Percentiles rank a stretch among this genome's conserved stretches.
Conservation (phyloP, 1,140 invertebrate species). For the Bombus difficillimus region DNA sequence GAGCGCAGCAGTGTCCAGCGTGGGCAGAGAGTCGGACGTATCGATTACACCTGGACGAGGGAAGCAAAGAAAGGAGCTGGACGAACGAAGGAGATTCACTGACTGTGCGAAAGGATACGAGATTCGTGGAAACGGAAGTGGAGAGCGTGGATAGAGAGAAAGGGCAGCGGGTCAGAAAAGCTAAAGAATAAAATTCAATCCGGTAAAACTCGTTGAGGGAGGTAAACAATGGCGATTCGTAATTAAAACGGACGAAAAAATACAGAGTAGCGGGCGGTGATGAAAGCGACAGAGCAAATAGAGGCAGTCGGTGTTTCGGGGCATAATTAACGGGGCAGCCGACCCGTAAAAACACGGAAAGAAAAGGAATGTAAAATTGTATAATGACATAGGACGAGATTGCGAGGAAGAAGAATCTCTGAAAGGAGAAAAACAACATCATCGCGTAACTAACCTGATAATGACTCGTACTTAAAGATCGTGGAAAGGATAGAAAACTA, state of each 20-base stretch:
- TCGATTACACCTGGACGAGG: constrained; percentile 29
- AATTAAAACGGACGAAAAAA: constrained; percentile 48
- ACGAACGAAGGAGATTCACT: neutral
- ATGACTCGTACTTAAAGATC: neutral
- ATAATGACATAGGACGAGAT: constrained; percentile 9
- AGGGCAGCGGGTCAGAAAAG: neutral
- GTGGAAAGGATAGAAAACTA: neutral
- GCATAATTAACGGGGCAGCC: constrained; percentile 30
- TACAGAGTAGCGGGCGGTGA: constrained; percentile 8
- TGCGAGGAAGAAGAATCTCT: neutral
- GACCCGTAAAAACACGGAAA: neutral
- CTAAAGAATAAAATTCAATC: constrained; percentile 44
- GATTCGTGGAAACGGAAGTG: too few species aligned
- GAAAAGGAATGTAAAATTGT: constrained; percentile 25
- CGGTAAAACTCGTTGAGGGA: neutral
- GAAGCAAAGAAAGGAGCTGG: neutral
- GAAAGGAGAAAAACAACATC: neutral
- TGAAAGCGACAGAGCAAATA: constrained; percentile 34
- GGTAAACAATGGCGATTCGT: constrained; percentile 44
- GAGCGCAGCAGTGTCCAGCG: neutral
- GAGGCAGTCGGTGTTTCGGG: neutral
- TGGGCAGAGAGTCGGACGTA: constrained; percentile 6
- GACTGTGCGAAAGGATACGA: too few species aligned
- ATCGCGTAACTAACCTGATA: too few species aligned
- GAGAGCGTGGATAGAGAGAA: neutral